Evolutionary conservation across 2,797 vertebrate genomes (phyloP).

Genomic region (Mareca penelope): DNA sequence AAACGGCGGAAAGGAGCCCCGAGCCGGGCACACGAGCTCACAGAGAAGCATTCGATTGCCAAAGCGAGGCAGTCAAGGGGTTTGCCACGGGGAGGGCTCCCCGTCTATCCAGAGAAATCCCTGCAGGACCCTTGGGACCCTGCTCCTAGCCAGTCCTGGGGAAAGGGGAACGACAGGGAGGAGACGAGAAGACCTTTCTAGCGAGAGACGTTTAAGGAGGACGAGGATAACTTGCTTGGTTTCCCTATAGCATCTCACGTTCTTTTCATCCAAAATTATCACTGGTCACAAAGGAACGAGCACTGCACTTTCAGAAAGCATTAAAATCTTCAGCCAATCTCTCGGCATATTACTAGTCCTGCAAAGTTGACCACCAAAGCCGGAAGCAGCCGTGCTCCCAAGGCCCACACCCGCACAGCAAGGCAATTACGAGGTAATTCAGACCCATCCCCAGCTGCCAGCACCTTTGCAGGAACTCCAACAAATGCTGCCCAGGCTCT

Average conservation of each 20-base stretch:
- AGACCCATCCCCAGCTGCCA: neutral
- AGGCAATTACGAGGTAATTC: accelerated
- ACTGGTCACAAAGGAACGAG: neutral
- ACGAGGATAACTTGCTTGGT: neutral
- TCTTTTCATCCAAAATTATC: neutral
- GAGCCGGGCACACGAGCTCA: neutral
- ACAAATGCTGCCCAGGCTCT: accelerated
- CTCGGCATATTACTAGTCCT: neutral
- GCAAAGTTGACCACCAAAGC: neutral
- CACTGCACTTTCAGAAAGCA: accelerated
- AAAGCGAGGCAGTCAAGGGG: neutral
- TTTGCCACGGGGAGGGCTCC: neutral
- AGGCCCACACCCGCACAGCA: neutral
- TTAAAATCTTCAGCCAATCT: neutral
- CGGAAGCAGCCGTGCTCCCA: neutral
- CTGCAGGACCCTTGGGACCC: neutral
- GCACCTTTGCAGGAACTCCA: neutral
- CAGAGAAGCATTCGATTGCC: neutral
- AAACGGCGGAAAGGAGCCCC: neutral
- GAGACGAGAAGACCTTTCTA: neutral
- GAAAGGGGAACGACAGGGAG: neutral
- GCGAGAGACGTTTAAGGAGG: neutral
- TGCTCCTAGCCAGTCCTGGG: neutral
- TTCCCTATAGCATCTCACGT: neutral
- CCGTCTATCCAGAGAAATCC: neutral